phyloP scores from a whole-genome alignment of 2,888 invertebrate species.

The Tachina lurida region DNA sequence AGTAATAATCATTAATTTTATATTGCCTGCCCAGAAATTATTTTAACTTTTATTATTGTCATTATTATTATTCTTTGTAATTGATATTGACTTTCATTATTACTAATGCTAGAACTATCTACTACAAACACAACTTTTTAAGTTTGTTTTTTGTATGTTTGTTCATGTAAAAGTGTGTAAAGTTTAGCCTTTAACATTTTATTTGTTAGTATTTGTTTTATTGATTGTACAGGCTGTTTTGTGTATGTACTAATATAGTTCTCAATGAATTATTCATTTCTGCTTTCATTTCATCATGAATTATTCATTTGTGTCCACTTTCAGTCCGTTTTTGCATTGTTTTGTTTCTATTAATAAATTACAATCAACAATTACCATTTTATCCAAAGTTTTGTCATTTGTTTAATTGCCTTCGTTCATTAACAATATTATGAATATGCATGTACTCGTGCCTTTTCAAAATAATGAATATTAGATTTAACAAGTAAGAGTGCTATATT shows the following conservation, averaged over 20 bases:
- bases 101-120: constrained; percentile 1
- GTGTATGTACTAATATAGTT: neutral
- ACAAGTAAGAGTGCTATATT: too few relatives aligned
- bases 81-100: constrained; percentile 57
- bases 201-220: constrained; percentile 35
- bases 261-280: constrained; percentile 30
- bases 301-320: constrained; percentile 36
- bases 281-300: constrained; percentile 15
- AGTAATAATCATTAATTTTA: constrained; percentile 59
- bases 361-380: constrained; percentile 55
- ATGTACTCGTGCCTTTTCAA: too few relatives aligned
- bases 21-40: constrained; percentile 38
- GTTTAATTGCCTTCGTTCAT: constrained; percentile 45
- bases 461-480: too few relatives aligned
- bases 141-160: neutral
- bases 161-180: neutral
- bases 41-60: constrained; percentile 38
- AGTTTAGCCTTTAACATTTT: neutral
- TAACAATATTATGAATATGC: constrained; percentile 11
- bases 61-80: constrained; percentile 53
- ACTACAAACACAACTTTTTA: neutral
- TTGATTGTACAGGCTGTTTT: constrained; percentile 13
- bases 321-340: neutral
- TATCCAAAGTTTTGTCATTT: constrained; percentile 39
- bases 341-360: constrained; percentile 47